Conservation (phyloP, 2,888 invertebrate species). For the Opisthograptis luteolata region DNA sequence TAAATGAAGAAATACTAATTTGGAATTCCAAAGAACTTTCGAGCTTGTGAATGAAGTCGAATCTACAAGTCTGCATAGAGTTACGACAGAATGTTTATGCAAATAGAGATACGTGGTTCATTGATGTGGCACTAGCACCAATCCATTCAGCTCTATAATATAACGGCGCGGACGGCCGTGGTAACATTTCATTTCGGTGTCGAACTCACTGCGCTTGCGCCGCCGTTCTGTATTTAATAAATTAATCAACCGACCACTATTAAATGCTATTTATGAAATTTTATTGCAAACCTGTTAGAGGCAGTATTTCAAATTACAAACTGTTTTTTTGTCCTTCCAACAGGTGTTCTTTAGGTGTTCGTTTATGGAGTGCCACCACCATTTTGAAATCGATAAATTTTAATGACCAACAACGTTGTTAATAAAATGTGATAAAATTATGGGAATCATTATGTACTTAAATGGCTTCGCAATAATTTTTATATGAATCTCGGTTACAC, state of each 20-base stretch:
- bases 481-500: constrained; percentile 25
- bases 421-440: constrained; percentile 31
- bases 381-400: constrained; percentile 28
- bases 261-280: constrained; percentile 23
- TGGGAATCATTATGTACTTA: constrained; percentile 21
- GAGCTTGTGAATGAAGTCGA: constrained; percentile 41
- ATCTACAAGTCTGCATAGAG: constrained; percentile 35
- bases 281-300: constrained; percentile 31
- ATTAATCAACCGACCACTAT: constrained; percentile 38
- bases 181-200: constrained; percentile 30
- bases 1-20: constrained; percentile 27
- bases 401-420: constrained; percentile 20
- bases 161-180: constrained; percentile 53
- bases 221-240: too few species aligned
- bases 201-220: constrained; percentile 32
- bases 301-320: constrained; percentile 26
- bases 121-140: constrained; percentile 62
- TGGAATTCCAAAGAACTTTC: constrained; percentile 38
- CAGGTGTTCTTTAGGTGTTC: constrained; percentile 42
- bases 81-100: constrained; percentile 62
- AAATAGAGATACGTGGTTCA: constrained; percentile 55
- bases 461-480: constrained; percentile 25
- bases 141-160: constrained; percentile 54
- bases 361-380: constrained; percentile 24
- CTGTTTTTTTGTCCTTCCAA: constrained; percentile 31